These are phyloP conservation scores for Tenebrosternarchus preto DNA, from an alignment of 2,113 vertebrate species.

Conservation along the genomic window DNA sequence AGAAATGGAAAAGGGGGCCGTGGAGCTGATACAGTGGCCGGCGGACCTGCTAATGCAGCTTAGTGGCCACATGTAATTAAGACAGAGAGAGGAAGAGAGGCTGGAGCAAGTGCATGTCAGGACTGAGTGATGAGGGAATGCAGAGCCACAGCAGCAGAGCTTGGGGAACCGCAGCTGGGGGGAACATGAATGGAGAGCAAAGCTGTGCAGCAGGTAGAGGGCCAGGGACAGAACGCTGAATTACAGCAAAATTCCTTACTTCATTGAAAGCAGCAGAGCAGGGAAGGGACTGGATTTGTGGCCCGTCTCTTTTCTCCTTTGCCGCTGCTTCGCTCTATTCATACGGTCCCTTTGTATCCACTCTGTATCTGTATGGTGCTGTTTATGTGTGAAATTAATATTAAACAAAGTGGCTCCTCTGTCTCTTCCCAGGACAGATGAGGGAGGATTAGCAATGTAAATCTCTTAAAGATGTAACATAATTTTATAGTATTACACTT, in stretches of 20 bases:
- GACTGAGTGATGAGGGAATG: constrained; percentile 36
- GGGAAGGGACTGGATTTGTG: constrained; percentile 43
- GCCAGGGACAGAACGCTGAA: constrained; percentile 29
- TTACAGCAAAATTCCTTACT: constrained; percentile 41
- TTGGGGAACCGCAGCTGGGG: constrained; percentile 9
- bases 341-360: neutral
- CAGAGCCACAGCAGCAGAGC: constrained; percentile 20
- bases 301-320: constrained; percentile 29
- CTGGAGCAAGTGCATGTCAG: constrained; percentile 14
- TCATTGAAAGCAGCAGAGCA: constrained; percentile 29
- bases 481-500: constrained; percentile 24
- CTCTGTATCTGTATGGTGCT: constrained; percentile 13
- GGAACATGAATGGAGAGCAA: constrained; percentile 21
- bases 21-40: constrained; percentile 28
- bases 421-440: constrained; percentile 35
- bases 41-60: constrained; percentile 45
- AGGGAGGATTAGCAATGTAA: constrained; percentile 48
- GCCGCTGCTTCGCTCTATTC: constrained; percentile 19
- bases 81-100: constrained; percentile 32
- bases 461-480: constrained; percentile 41
- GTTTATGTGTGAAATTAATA: constrained; percentile 40
- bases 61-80: constrained; percentile 52
- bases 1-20: constrained; percentile 22
- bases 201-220: neutral
- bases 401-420: constrained; percentile 29